Conservation (phyloP, 2,888 invertebrate genomes). For the Thumatha senex region DNA sequence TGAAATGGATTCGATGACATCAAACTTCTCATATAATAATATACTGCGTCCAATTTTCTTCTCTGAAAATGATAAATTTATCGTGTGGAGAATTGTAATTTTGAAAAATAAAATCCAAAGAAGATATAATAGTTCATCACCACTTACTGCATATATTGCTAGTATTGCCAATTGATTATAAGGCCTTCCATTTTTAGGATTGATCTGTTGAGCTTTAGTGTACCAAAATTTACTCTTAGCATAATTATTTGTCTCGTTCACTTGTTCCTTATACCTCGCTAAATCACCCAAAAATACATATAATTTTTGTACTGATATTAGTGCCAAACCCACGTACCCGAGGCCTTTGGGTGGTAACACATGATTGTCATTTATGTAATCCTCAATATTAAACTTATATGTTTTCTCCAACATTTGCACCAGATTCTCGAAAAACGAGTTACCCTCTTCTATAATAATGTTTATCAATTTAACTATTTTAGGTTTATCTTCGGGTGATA, state of each 20-base stretch:
- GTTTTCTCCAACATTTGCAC: conserved; percentile 88
- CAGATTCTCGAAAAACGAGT: conserved; percentile 89
- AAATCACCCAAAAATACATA: conserved; percentile 96
- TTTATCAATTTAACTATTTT: conserved; percentile 86
- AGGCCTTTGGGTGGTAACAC: conserved; percentile 85
- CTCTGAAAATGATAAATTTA: conserved; percentile 84
- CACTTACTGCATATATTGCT: conserved; percentile 90
- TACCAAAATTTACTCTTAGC: conserved; percentile 91
- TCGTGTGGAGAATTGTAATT: background rate
- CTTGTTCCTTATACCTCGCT: conserved; percentile 94
- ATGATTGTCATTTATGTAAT: conserved; percentile 84
- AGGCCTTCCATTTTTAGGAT: conserved; percentile 97
- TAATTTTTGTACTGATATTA: conserved; percentile 94
- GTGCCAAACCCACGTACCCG: conserved; percentile 88
- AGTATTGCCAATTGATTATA: conserved; percentile 97
- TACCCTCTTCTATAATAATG: conserved; percentile 90
- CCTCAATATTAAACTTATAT: conserved; percentile 88
- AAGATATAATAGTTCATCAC: background rate
- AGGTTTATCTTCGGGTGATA: conserved; percentile 84
- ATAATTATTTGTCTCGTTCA: conserved; percentile 91
- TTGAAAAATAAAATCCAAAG: background rate
- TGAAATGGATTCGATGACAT: conserved; percentile 97
- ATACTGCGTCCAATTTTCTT: conserved; percentile 97
- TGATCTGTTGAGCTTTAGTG: conserved; percentile 95
- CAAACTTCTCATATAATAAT: conserved; percentile 97